Conservation (phyloP, 2,113 vertebrate genomes). For the Myxocyprinus asiaticus region DNA sequence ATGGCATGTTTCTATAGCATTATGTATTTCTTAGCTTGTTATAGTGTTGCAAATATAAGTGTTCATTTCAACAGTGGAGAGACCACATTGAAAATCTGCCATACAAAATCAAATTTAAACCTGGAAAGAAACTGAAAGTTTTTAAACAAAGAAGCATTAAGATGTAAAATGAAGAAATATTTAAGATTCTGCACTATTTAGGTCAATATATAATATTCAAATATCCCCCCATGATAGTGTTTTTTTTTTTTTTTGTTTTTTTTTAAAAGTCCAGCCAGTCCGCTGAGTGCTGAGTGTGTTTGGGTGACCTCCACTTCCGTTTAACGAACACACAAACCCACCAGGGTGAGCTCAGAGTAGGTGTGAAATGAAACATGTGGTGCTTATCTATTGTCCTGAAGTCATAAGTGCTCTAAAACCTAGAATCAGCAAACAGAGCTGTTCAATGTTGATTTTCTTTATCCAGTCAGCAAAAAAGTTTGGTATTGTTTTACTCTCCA, state of each 20-base stretch:
- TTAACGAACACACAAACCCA: background rate
- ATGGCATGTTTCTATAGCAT: background rate
- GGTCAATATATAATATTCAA: background rate
- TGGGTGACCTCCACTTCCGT: slow-evolving; percentile 24
- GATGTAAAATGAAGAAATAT: too few relatives aligned
- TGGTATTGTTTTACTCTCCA: background rate
- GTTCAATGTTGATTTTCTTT: too few relatives aligned
- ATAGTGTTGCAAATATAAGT: background rate
- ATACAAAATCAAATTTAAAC: too few relatives aligned
- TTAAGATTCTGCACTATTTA: too few relatives aligned
- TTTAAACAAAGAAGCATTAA: too few relatives aligned
- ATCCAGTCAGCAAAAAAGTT: background rate
- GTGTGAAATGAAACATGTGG: background rate
- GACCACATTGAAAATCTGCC: too few relatives aligned
- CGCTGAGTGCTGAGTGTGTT: slow-evolving; percentile 9
- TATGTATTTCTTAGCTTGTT: slow-evolving; percentile 5
- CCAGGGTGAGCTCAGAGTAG: background rate
- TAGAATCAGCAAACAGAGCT: background rate
- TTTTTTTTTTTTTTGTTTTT: background rate
- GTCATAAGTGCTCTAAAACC: background rate
- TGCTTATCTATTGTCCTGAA: background rate
- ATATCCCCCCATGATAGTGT: background rate
- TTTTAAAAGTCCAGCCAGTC: slow-evolving; percentile 25
- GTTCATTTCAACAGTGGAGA: too few relatives aligned
- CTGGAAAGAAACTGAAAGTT: too few relatives aligned